phyloP scores from a whole-genome alignment of 2,113 vertebrate genomes.

The human region GRCh38 chr16:74245001-74245500 shows the following conservation, averaged over 20 bases:
- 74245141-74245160: not conserved
- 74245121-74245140: not conserved
- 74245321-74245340: slow-evolving; percentile 20
- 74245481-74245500: not conserved
- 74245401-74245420: not conserved
- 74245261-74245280: not conserved
- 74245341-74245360: slow-evolving; percentile 1
- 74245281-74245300: not conserved
- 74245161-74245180: not conserved
- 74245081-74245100: not conserved
- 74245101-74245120: not conserved
- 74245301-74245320: slow-evolving; percentile 22
- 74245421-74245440: slow-evolving; percentile 12
- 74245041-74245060: not conserved
- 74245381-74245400: not conserved
- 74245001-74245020: not conserved
- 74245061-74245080: not conserved
- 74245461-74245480: not conserved
- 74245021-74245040: not conserved
- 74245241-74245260: not conserved
- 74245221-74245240: not conserved
- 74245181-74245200: not conserved
- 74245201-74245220: not conserved
- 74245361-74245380: not conserved
- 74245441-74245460: not conserved